Conservation (phyloP, 2,113 vertebrate genomes). For the Chaenogobius annularis region DNA sequence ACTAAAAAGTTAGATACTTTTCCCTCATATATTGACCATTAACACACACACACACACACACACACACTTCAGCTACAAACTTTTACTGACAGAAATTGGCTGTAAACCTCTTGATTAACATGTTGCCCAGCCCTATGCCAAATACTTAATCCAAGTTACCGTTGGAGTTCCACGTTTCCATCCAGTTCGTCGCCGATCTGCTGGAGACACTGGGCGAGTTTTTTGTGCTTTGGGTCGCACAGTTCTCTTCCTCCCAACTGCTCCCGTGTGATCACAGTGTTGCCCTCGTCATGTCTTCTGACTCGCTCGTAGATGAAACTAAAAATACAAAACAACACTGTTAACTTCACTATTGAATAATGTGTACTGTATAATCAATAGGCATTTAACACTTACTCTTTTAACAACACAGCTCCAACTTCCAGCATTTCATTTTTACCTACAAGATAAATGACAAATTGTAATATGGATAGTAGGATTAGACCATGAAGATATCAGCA, state of each 20-base stretch:
- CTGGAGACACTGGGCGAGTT: conserved; percentile 82
- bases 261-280: conserved; percentile 46
- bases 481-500: neutral
- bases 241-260: conserved; percentile 68
- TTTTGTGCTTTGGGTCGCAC: conserved; percentile 79
- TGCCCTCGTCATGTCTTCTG: conserved; percentile 44
- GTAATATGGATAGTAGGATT: neutral
- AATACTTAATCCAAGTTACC: conserved; percentile 57
- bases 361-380: neutral
- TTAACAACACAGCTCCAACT: conserved; percentile 65
- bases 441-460: conserved; percentile 34
- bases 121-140: no score
- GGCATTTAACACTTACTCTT: conserved; percentile 67
- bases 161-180: conserved; percentile 82
- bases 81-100: no score
- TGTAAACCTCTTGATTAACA: no score
- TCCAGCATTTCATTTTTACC: conserved; percentile 66
- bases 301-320: conserved; percentile 78
- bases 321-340: neutral
- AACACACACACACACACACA: no score
- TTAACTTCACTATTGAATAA: neutral
- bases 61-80: no score
- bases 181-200: conserved; percentile 90
- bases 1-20: no score
- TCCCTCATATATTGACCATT: no score